Evolutionary conservation across 2,797 vertebrate species (phyloP).

Genomic region (Sebastes oblongus): DNA sequence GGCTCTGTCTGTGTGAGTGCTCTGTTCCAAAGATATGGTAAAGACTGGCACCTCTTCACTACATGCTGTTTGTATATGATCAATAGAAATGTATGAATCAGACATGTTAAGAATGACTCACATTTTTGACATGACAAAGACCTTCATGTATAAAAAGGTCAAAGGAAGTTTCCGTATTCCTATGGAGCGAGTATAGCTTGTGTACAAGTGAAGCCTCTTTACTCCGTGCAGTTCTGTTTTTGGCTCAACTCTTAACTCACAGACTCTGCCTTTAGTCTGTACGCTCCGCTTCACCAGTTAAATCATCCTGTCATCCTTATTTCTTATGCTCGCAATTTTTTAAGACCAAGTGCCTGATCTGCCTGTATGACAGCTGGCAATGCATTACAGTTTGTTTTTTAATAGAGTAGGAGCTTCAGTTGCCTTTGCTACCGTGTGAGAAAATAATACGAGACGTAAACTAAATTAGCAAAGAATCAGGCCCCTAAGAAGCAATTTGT

Average conservation of each 20-base stretch:
- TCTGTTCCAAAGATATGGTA: neutral
- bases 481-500: neutral
- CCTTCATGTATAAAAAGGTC: neutral
- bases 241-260: conserved; percentile 15
- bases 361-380: conserved; percentile 24
- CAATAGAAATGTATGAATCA: neutral
- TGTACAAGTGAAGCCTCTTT: neutral
- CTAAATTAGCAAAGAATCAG: neutral
- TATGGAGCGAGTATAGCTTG: neutral
- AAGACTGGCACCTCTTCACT: neutral
- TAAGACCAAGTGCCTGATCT: conserved; percentile 22
- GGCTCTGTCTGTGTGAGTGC: neutral
- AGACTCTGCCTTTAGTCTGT: conserved; percentile 7
- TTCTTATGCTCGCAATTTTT: conserved; percentile 9
- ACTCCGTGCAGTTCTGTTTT: conserved; percentile 6
- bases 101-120: neutral
- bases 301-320: conserved; percentile 38
- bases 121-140: neutral
- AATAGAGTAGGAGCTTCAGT: neutral
- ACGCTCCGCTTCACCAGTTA: conserved; percentile 28
- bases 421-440: neutral
- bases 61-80: neutral
- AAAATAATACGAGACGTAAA: neutral
- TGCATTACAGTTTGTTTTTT: conserved; percentile 27
- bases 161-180: neutral